These are phyloP conservation scores for Choloepus didactylus DNA, from an alignment of 2,797 vertebrate species.

Conservation along the genomic window DNA sequence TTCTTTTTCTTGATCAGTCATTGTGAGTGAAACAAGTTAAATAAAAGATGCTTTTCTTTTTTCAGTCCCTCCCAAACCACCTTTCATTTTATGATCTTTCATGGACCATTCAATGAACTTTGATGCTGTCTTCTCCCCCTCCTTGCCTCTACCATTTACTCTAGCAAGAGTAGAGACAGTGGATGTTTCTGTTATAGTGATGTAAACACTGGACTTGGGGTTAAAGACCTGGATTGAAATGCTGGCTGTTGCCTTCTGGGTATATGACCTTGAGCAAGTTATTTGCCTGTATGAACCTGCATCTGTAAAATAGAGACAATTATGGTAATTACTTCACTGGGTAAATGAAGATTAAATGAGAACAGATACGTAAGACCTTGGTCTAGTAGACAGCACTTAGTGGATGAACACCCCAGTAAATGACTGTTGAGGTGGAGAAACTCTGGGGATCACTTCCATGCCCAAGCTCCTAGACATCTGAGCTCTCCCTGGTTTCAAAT, in stretches of 20 bases:
- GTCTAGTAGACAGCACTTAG: neutral
- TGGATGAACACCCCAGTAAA: conserved; percentile 1
- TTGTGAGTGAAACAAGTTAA: neutral
- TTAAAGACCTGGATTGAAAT: conserved; percentile 52
- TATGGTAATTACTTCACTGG: neutral
- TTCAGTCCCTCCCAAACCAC: neutral
- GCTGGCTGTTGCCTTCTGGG: neutral
- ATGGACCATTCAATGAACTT: neutral
- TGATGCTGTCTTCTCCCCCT: neutral
- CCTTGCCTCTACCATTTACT: neutral
- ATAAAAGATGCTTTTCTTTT: neutral
- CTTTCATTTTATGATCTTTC: neutral
- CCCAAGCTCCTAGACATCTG: conserved; percentile 10
- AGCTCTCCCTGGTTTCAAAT: neutral
- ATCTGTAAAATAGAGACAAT: conserved; percentile 46
- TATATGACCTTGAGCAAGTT: neutral
- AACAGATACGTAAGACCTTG: neutral
- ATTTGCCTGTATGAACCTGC: neutral
- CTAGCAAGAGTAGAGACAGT: neutral
- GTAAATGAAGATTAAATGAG: conserved; percentile 29
- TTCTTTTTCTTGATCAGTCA: neutral
- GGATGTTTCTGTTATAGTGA: neutral
- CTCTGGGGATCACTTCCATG: conserved; percentile 6
- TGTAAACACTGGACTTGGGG: neutral
- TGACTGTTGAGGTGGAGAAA: neutral